Conservation (phyloP, 2,113 vertebrate genomes). For the Hydropotes inermis region DNA sequence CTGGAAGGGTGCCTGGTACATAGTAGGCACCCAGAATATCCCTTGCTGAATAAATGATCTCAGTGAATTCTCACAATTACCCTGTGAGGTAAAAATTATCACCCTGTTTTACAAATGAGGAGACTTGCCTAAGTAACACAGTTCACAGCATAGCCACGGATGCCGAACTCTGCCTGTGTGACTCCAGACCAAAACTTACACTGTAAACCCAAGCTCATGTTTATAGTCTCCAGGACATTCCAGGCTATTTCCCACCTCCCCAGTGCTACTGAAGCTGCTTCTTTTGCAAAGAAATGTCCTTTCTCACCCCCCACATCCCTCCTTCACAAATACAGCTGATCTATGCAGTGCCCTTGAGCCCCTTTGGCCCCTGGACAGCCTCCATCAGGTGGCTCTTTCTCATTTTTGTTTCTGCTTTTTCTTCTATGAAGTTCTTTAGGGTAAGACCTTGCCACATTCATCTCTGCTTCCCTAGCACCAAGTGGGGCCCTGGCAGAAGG, state of each 20-base stretch:
- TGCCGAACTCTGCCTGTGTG: not conserved
- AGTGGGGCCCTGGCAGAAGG: not conserved
- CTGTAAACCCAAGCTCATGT: not conserved
- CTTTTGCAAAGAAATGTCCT: not conserved
- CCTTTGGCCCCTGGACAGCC: not conserved
- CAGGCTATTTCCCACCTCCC: not conserved
- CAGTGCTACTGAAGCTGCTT: not conserved
- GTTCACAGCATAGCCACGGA: not conserved
- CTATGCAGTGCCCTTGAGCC: not conserved
- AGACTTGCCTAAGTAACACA: not conserved
- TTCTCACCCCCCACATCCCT: not conserved
- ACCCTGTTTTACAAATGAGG: not conserved
- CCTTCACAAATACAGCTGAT: not conserved
- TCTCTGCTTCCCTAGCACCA: not conserved
- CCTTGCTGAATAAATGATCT: not conserved
- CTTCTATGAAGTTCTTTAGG: not conserved
- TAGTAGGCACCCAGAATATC: not conserved
- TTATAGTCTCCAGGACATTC: conserved; percentile 17
- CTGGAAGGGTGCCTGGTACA: not conserved
- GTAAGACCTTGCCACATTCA: not conserved
- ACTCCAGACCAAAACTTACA: not conserved
- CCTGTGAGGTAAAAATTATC: not conserved
- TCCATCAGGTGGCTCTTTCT: not conserved
- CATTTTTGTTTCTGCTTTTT: not conserved
- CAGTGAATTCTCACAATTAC: not conserved